Evolutionary conservation across 92 coral and sea anemone species (phyloP).

Genomic region (Chrysogorgia sp.): DNA sequence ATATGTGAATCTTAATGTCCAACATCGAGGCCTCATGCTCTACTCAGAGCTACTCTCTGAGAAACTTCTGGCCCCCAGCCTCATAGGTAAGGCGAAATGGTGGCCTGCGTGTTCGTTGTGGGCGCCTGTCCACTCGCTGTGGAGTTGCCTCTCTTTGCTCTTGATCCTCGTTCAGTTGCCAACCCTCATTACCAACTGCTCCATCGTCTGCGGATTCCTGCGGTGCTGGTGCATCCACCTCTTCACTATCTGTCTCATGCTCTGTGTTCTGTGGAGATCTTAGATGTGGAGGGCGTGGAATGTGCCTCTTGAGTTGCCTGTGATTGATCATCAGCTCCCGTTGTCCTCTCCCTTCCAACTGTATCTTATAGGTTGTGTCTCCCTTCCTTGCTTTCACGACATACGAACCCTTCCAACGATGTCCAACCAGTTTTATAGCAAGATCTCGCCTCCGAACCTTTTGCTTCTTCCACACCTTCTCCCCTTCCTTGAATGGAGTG

Average conservation of each 20-base stretch:
- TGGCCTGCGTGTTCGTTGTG: background rate
- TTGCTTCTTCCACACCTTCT: conserved; percentile 24
- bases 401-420: conserved; percentile 9
- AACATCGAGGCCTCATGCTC: too few relatives aligned
- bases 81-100: background rate
- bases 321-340: background rate
- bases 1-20: background rate
- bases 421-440: conserved; percentile 2
- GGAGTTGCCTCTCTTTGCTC: background rate
- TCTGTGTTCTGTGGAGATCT: background rate
- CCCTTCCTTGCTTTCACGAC: background rate
- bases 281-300: background rate
- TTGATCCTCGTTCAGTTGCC: conserved; percentile 1
- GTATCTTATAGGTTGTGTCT: conserved; percentile 12
- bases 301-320: background rate
- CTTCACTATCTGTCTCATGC: background rate
- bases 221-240: background rate
- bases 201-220: background rate
- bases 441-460: background rate
- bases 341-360: conserved; percentile 5
- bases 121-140: background rate
- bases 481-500: conserved; percentile 3
- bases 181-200: background rate
- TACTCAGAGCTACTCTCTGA: background rate
- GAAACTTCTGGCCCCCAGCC: background rate